These are phyloP conservation scores for Collichthys lucidus DNA, from an alignment of 2,113 vertebrate genomes.

Conservation along the genomic window DNA sequence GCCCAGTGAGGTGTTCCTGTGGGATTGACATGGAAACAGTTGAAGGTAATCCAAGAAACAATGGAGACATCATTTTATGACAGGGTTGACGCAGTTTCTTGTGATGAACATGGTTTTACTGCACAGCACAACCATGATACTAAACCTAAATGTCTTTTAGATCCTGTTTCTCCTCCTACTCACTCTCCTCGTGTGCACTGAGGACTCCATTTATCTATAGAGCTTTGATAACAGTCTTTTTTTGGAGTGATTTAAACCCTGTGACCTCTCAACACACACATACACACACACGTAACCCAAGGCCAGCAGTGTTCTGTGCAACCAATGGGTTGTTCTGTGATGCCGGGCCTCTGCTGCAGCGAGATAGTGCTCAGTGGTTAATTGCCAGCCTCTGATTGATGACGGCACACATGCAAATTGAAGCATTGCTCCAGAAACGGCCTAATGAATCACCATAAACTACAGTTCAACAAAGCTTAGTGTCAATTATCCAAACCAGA, in stretches of 20 bases:
- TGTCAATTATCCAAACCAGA: background rate
- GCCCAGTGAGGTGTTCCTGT: background rate
- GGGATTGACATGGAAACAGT: too few species aligned
- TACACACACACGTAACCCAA: background rate
- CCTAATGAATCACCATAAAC: constrained; percentile 7
- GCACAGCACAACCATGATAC: background rate
- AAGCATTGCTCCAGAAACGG: constrained; percentile 19
- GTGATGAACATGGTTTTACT: background rate
- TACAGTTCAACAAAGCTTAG: background rate
- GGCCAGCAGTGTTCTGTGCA: constrained; percentile 12
- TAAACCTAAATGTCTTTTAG: background rate
- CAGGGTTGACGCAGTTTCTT: background rate
- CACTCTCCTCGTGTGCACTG: background rate
- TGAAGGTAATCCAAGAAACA: too few species aligned
- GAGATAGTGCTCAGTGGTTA: constrained; percentile 29
- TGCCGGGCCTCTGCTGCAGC: constrained; percentile 38
- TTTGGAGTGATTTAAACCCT: constrained; percentile 22
- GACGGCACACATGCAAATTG: background rate
- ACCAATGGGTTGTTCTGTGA: background rate
- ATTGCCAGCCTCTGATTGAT: constrained; percentile 26
- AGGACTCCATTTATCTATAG: constrained; percentile 24
- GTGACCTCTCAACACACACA: constrained; percentile 33
- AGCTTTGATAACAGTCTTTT: constrained; percentile 28
- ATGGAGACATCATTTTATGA: background rate
- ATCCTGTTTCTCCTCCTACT: background rate